Conservation (phyloP, 2,797 vertebrate genomes). For the Tokudaia muenninki region DNA sequence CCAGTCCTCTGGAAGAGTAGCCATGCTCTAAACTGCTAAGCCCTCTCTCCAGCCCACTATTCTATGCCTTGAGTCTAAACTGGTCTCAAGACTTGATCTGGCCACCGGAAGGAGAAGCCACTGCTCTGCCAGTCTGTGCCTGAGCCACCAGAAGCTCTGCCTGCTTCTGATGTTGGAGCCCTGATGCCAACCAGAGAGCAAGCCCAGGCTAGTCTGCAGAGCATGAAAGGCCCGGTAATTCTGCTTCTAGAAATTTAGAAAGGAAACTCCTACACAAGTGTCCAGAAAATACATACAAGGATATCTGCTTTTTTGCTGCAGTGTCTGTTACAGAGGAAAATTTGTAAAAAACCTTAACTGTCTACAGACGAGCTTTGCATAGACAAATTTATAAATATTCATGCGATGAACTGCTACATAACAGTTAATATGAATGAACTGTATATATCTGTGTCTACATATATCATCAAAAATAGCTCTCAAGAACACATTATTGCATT, state of each 20-base stretch:
- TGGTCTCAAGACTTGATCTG: neutral
- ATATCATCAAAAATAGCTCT: conserved; percentile 54
- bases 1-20: neutral
- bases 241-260: conserved; percentile 12
- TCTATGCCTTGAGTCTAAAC: conserved; percentile 2
- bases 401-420: conserved; percentile 30
- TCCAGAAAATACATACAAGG: neutral
- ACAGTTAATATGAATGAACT: conserved; percentile 51
- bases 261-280: neutral
- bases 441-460: neutral
- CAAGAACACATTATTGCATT: conserved; percentile 46
- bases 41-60: neutral
- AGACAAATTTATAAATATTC: conserved; percentile 65
- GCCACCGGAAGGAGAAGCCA: conserved; percentile 30
- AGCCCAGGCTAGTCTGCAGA: neutral
- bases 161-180: neutral
- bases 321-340: conserved; percentile 26
- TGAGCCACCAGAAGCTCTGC: neutral
- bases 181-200: neutral
- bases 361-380: conserved; percentile 43
- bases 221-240: neutral
- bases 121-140: neutral
- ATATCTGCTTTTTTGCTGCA: neutral
- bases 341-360: neutral
- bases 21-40: neutral